Evolutionary conservation across 2,888 invertebrate genomes (phyloP).

Genomic region (Congeria kusceri): DNA sequence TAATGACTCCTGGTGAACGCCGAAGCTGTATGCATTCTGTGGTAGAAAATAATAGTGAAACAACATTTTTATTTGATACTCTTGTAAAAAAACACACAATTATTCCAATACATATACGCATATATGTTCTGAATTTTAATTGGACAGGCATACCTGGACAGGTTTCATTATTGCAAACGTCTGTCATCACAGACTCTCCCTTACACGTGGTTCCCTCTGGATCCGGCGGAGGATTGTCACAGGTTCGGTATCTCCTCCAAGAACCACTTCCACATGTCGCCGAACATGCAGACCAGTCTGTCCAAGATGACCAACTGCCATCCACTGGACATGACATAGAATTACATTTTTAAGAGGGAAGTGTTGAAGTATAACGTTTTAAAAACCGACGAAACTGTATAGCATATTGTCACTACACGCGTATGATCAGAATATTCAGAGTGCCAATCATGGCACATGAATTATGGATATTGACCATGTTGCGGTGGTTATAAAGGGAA

Average conservation of each 20-base stretch:
- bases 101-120: background rate
- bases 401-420: too few species aligned
- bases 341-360: too few species aligned
- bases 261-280: conserved; percentile 34
- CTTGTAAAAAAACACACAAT: too few species aligned
- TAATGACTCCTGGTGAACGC: conserved; percentile 7
- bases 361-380: too few species aligned
- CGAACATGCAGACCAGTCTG: conserved; percentile 30
- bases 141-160: conserved; percentile 33
- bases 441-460: too few species aligned
- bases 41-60: background rate
- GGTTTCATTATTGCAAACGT: conserved; percentile 22
- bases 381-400: too few species aligned
- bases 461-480: too few species aligned
- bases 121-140: background rate
- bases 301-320: conserved; percentile 46
- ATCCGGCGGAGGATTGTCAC: conserved; percentile 44
- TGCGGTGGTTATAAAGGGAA: too few species aligned
- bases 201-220: conserved; percentile 28
- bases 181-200: conserved; percentile 19
- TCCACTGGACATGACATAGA: conserved; percentile 16
- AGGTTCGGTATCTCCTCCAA: conserved; percentile 15
- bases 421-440: too few species aligned
- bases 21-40: conserved; percentile 14
- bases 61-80: too few species aligned